Evolutionary conservation across 2,888 invertebrate genomes (phyloP).

Genomic region (Scelioninae gen. 1): DNA sequence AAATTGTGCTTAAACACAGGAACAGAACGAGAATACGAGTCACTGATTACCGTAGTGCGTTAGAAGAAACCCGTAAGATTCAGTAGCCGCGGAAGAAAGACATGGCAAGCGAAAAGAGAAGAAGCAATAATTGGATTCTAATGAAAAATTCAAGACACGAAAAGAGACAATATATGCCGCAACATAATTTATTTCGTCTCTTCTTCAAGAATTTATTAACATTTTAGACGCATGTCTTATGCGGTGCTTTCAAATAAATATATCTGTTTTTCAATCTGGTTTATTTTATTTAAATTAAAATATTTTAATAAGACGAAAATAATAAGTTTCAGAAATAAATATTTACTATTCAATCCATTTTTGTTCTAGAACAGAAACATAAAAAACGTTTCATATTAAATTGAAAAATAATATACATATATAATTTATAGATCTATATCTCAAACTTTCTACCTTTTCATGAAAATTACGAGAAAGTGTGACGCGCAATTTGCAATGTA

Average conservation of each 20-base stretch:
- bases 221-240: not conserved
- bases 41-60: slow-evolving; percentile 21
- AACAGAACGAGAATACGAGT: slow-evolving; percentile 18
- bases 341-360: no score
- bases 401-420: no score
- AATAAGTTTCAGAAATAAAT: no score
- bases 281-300: no score
- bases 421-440: not conserved
- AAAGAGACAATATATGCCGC: slow-evolving; percentile 10
- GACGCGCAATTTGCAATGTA: slow-evolving; percentile 1
- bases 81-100: slow-evolving; percentile 8
- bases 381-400: no score
- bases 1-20: slow-evolving; percentile 16
- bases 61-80: slow-evolving; percentile 23
- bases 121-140: slow-evolving; percentile 43
- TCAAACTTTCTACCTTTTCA: not conserved
- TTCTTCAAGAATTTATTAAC: slow-evolving; percentile 18
- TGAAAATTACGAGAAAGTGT: slow-evolving; percentile 2
- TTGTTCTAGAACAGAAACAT: no score
- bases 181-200: slow-evolving; percentile 32
- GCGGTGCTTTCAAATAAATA: no score
- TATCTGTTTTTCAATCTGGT: no score
- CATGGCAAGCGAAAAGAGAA: slow-evolving; percentile 27
- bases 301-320: no score
- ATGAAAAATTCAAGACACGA: slow-evolving; percentile 45